Conservation (phyloP, 2,888 invertebrate genomes). For the Tetragonula carbonaria region DNA sequence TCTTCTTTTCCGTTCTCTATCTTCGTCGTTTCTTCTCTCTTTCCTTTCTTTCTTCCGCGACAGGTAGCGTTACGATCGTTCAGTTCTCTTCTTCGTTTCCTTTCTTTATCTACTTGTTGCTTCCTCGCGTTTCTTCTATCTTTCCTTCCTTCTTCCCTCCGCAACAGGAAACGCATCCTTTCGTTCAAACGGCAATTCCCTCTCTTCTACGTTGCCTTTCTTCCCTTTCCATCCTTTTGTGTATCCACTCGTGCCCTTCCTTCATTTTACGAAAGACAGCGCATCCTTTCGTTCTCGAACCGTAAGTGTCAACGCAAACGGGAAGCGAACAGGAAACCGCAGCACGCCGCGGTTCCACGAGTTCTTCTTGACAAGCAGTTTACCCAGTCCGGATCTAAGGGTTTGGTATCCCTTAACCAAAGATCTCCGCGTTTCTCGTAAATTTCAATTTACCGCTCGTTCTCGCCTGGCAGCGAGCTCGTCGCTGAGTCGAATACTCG, state of each 20-base stretch:
- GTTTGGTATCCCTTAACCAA: background rate
- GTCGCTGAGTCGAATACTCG: background rate
- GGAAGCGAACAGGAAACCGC: background rate
- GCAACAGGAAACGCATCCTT: too few relatives aligned
- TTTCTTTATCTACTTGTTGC: too few relatives aligned
- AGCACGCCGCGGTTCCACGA: conserved; percentile 3
- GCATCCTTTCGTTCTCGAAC: background rate
- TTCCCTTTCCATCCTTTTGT: background rate
- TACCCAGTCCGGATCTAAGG: background rate
- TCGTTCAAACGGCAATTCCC: too few relatives aligned
- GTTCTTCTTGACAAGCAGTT: background rate
- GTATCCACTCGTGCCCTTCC: background rate
- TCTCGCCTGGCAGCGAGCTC: background rate
- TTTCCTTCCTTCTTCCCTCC: too few relatives aligned
- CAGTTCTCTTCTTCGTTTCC: too few relatives aligned
- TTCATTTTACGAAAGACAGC: background rate
- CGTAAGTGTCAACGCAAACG: background rate
- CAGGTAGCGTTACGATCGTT: too few relatives aligned
- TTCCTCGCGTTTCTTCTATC: too few relatives aligned
- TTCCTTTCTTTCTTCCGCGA: too few relatives aligned
- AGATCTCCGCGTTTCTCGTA: background rate
- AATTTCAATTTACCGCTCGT: conserved; percentile 13
- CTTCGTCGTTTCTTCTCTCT: too few relatives aligned
- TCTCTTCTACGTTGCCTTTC: too few relatives aligned
- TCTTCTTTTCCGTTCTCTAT: too few relatives aligned